A percentile compares a stretch with the other conserved stretches of the same genome.
phyloP scores from a whole-genome alignment of 2,113 vertebrate species.

The Caretta caretta region DNA sequence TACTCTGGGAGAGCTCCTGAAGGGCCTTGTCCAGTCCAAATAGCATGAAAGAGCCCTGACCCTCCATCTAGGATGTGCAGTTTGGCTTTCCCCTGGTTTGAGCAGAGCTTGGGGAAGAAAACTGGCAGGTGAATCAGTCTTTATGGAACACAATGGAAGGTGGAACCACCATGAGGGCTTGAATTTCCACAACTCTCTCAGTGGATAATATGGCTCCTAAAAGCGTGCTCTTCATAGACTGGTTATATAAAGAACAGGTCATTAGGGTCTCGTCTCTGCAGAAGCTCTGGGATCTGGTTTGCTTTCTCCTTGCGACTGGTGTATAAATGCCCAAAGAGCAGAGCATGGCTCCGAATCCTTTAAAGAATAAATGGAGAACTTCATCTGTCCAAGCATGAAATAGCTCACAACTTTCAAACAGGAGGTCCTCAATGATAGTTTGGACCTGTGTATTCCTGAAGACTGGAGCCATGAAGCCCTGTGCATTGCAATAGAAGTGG shows the following conservation, averaged over 20 bases:
- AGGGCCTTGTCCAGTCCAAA: not conserved
- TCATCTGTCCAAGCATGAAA: not conserved
- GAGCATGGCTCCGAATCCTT: not conserved
- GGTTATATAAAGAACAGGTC: too few relatives aligned
- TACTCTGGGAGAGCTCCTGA: not conserved
- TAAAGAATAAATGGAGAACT: not conserved
- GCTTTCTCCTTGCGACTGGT: too few relatives aligned
- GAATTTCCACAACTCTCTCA: too few relatives aligned
- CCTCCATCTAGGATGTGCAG: too few relatives aligned
- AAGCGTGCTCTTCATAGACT: too few relatives aligned
- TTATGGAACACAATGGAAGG: too few relatives aligned
- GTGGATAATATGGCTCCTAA: too few relatives aligned
- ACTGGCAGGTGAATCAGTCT: too few relatives aligned
- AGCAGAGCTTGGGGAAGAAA: too few relatives aligned
- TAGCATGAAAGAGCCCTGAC: too few relatives aligned
- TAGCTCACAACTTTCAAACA: not conserved
- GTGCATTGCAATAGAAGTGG: not conserved
- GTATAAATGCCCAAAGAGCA: not conserved
- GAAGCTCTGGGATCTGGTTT: not conserved
- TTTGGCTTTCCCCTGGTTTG: too few relatives aligned
- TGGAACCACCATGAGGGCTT: too few relatives aligned
- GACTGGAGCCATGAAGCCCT: not conserved
- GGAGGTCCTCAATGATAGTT: not conserved
- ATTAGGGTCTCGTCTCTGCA: not conserved
- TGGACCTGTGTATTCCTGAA: not conserved